phyloP scores from a whole-genome alignment of 2,113 vertebrate genomes.

The Alces alces region DNA sequence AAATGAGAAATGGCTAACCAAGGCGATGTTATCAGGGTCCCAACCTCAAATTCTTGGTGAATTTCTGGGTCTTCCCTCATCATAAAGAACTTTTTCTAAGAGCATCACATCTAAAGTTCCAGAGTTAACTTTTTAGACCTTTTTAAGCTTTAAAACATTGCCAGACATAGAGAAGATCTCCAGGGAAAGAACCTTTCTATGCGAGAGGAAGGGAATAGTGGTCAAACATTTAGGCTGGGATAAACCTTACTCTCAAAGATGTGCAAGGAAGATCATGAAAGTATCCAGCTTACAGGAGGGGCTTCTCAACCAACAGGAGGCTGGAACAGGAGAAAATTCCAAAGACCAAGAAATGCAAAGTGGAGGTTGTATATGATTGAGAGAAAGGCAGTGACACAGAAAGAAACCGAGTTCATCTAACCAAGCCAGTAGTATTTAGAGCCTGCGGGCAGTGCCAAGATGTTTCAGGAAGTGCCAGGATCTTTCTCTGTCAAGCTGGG shows the following conservation, averaged over 20 bases:
- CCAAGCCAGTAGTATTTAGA: constrained; percentile 71
- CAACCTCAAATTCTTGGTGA: background rate
- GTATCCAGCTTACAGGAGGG: background rate
- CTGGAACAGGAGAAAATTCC: constrained; percentile 43
- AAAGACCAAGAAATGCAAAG: background rate
- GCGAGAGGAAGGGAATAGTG: background rate
- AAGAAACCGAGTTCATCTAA: constrained; percentile 67
- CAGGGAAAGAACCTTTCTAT: background rate
- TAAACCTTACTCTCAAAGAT: background rate
- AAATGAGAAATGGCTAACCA: background rate
- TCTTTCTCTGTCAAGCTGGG: constrained; percentile 61
- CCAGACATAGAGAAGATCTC: background rate
- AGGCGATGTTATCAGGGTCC: background rate
- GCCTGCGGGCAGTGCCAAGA: constrained; percentile 59
- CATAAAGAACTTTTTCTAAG: background rate
- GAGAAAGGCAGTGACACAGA: constrained; percentile 13
- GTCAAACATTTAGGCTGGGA: background rate
- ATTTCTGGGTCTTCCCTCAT: background rate
- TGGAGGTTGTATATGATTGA: background rate
- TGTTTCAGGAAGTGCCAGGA: constrained; percentile 72
- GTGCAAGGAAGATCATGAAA: background rate
- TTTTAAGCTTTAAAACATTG: background rate
- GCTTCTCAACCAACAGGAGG: background rate
- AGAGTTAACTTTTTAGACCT: background rate
- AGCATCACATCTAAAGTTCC: background rate